phyloP scores from a whole-genome alignment of 2,797 vertebrate genomes.

The Scolopax rusticola region DNA sequence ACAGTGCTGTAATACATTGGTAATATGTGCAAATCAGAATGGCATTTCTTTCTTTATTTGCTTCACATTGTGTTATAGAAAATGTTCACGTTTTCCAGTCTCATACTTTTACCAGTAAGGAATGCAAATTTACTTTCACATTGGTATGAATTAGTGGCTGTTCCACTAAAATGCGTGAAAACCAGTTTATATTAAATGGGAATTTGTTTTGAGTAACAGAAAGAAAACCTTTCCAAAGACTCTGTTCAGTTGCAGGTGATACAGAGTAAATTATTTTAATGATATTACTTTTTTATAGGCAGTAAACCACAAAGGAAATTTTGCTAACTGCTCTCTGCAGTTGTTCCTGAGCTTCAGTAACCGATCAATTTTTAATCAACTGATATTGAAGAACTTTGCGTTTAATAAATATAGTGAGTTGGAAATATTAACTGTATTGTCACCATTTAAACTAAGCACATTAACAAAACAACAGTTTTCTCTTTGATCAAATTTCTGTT shows the following conservation, averaged over 20 bases:
- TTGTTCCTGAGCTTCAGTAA: neutral
- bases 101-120: neutral
- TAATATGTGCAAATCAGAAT: neutral
- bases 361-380: neutral
- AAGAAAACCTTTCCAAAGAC: neutral
- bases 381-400: neutral
- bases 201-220: neutral
- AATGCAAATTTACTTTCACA: neutral
- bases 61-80: neutral
- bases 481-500: neutral
- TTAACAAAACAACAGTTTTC: neutral
- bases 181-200: neutral
- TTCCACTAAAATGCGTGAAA: neutral
- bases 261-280: neutral
- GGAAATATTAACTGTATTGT: neutral
- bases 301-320: neutral
- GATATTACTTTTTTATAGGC: neutral
- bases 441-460: neutral
- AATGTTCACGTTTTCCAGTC: neutral
- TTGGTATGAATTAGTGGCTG: neutral
- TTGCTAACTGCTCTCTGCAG: neutral
- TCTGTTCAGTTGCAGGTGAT: neutral
- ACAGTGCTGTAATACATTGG: neutral
- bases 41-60: neutral
- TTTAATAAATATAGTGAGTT: neutral